phyloP scores from a whole-genome alignment of 2,888 invertebrate genomes.

The Punctoribates punctum region DNA sequence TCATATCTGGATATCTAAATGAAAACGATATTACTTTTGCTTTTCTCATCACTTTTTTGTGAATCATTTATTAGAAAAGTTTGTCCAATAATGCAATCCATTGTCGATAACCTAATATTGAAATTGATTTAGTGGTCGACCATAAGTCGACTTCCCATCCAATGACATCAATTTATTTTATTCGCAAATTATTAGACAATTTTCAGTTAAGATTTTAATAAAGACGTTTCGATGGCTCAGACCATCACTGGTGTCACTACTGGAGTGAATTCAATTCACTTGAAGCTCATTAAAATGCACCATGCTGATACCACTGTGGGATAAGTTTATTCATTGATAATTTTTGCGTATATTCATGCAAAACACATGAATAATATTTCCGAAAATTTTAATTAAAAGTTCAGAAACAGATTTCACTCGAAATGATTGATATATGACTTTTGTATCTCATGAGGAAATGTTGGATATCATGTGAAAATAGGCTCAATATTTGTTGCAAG shows the following conservation, averaged over 20 bases:
- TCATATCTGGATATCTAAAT: slow-evolving; percentile 23
- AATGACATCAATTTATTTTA: background rate
- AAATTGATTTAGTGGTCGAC: slow-evolving; percentile 2
- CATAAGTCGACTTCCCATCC: background rate
- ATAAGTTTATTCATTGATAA: background rate
- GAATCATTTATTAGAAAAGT: slow-evolving; percentile 18
- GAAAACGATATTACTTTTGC: background rate
- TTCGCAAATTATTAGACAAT: background rate
- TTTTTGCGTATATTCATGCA: background rate
- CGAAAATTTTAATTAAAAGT: too few species aligned
- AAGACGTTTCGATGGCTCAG: too few species aligned
- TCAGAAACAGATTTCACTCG: too few species aligned
- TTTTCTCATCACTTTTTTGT: background rate
- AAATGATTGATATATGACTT: too few species aligned
- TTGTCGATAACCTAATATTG: background rate
- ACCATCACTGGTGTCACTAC: too few species aligned
- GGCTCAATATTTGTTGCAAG: too few species aligned
- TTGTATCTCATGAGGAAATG: too few species aligned
- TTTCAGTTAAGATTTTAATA: too few species aligned
- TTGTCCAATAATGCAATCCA: slow-evolving; percentile 10
- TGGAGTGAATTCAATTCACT: too few species aligned
- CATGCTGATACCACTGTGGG: background rate
- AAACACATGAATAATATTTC: too few species aligned
- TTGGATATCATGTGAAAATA: too few species aligned
- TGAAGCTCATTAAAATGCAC: background rate